These are phyloP conservation scores for Muschampia plurimacula DNA, from an alignment of 2,888 invertebrate genomes.

Conservation along the genomic window DNA sequence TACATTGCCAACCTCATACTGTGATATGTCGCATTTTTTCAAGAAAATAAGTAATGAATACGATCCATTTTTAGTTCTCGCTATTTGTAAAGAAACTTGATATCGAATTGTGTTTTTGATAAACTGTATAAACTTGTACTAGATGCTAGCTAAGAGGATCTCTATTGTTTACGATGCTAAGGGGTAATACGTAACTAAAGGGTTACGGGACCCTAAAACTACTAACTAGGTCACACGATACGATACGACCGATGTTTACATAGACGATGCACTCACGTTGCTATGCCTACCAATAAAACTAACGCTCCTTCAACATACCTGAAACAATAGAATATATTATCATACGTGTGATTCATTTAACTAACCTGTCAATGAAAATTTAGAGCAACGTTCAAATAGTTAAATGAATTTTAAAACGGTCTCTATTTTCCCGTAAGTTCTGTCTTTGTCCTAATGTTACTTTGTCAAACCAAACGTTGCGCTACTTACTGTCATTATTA, in stretches of 20 bases:
- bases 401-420: neutral
- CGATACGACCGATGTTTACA: slow-evolving; percentile 49
- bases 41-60: too few species aligned
- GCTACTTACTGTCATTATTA: neutral
- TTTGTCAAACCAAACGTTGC: slow-evolving; percentile 10
- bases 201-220: neutral
- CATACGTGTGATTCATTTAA: slow-evolving; percentile 17
- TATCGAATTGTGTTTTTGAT: too few species aligned
- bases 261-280: slow-evolving; percentile 48
- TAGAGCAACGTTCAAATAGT: slow-evolving; percentile 2
- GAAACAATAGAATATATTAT: slow-evolving; percentile 38
- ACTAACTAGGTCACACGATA: slow-evolving; percentile 46
- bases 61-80: too few species aligned
- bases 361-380: neutral
- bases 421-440: slow-evolving; percentile 13
- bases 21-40: too few species aligned
- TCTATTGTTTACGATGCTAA: neutral
- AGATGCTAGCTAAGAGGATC: neutral
- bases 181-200: too few species aligned
- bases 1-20: too few species aligned
- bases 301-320: slow-evolving; percentile 29
- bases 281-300: slow-evolving; percentile 1
- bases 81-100: too few species aligned
- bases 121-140: too few species aligned
- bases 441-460: slow-evolving; percentile 11